Evolutionary conservation across 2,113 vertebrate species (phyloP).

Genomic region (Eptesicus fuscus): DNA sequence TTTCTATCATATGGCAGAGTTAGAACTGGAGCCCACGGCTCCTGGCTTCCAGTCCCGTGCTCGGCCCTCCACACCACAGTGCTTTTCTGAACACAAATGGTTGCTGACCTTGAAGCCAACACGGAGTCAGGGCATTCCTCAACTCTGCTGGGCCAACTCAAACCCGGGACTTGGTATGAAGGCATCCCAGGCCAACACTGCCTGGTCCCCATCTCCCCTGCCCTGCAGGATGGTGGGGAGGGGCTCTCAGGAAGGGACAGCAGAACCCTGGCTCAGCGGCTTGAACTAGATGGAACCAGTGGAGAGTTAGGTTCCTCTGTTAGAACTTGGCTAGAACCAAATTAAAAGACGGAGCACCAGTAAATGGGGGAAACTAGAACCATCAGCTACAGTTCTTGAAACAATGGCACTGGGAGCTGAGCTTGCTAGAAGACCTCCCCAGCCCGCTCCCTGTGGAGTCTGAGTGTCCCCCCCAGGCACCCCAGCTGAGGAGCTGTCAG

Average conservation of each 20-base stretch:
- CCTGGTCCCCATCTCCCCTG: neutral
- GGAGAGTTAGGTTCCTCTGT: neutral
- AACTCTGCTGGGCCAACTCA: neutral
- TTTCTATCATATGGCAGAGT: neutral
- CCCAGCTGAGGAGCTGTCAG: neutral
- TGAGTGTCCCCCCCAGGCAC: neutral
- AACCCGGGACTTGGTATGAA: neutral
- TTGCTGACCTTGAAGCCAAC: neutral
- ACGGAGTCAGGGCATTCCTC: neutral
- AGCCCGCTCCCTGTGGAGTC: neutral
- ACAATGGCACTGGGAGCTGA: neutral
- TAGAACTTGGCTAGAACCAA: neutral
- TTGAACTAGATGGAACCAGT: neutral
- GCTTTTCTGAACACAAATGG: neutral
- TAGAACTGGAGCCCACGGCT: neutral
- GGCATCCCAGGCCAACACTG: neutral
- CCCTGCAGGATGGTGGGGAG: neutral
- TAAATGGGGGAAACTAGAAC: neutral
- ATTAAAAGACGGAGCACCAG: neutral
- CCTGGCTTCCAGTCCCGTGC: too few relatives aligned
- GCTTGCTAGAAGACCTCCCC: neutral
- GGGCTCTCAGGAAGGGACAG: neutral
- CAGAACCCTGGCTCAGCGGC: neutral
- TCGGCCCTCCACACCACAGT: neutral
- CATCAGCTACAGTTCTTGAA: neutral